Evolutionary conservation across 2,113 vertebrate genomes (phyloP).

Genomic region (Solea senegalensis): DNA sequence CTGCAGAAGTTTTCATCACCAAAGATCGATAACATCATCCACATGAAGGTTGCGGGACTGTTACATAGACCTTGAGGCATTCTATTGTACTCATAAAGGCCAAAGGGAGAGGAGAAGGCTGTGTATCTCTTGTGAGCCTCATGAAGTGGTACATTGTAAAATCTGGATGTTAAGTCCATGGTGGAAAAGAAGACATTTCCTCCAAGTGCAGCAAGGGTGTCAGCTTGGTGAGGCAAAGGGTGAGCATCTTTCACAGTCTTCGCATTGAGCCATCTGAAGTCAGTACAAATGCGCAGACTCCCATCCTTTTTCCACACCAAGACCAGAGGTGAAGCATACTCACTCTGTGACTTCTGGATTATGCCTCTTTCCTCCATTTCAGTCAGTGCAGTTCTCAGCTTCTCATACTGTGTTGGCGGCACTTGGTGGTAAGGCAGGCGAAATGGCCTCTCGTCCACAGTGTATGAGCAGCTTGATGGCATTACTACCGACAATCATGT

Average conservation of each 20-base stretch:
- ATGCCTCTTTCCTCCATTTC: background rate
- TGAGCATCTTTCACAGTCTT: background rate
- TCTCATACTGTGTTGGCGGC: background rate
- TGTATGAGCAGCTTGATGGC: background rate
- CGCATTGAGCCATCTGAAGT: background rate
- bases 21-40: background rate
- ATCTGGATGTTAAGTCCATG: background rate
- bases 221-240: background rate
- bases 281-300: background rate
- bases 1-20: background rate
- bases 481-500: background rate
- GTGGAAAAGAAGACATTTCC: background rate
- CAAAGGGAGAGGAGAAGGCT: background rate
- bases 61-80: background rate
- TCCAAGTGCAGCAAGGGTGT: background rate
- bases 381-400: background rate
- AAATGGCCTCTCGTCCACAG: background rate
- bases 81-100: background rate
- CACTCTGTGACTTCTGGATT: background rate
- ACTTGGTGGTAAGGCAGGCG: background rate
- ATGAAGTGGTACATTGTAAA: background rate
- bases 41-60: background rate
- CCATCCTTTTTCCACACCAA: slow-evolving; percentile 1
- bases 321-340: background rate
- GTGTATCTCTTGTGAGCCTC: background rate